Base-by-base conservation (phyloP, 2,113 vertebrate genomes). In the Phodopus roborovskii region DNA sequence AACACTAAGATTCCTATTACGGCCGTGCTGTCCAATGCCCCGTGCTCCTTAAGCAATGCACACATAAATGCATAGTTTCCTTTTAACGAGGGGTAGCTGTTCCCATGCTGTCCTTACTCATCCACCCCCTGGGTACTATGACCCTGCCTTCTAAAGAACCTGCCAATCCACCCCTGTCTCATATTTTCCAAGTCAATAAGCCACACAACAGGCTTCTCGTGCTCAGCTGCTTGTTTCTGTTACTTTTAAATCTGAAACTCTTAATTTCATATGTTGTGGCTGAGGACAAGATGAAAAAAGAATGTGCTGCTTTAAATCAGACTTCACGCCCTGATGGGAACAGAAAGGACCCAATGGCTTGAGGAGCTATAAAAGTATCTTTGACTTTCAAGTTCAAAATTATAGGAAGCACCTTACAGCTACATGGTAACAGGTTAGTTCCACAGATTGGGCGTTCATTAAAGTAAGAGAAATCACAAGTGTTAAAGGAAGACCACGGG, bases 271-370 rank as follows among this genome's bases (percentile, higher is more conserved):
- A 53, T 15, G 87, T 77, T 39, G 20, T 53, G 19, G 19, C 62
- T 75, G 45, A 74, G 9, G 85, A 81, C 36, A 87, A 94, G 36
- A 85, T 12, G 22, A 68, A 42, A 42, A 95, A 94, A 81, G n/a
- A n/a, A 1, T 74, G 1, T 75, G 22, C 10, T 87, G 15, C 62
- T 96, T 93, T 92, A 74, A 91, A 90, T 24, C 91, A 90, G 92
- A 53, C 6, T 17, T 88, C 96, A 96, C 48, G 84, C 94, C 93
- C 92, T 93, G 62, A 94, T 78, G 71, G 58, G 98, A 97, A 98
- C 0, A 88, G 26, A 82, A 96, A 97, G 91, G 95, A 94, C 75
- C 96, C 79, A 95, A 84, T 75, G 79, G 48, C 19, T 97, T n/a
- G 70, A 94, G 42, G 73, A 96, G 75, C 89, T 91, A 64, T 1